These are phyloP conservation scores for Machaerirhynchus nigripectus DNA, from an alignment of 2,113 vertebrate species.

Conservation along the genomic window DNA sequence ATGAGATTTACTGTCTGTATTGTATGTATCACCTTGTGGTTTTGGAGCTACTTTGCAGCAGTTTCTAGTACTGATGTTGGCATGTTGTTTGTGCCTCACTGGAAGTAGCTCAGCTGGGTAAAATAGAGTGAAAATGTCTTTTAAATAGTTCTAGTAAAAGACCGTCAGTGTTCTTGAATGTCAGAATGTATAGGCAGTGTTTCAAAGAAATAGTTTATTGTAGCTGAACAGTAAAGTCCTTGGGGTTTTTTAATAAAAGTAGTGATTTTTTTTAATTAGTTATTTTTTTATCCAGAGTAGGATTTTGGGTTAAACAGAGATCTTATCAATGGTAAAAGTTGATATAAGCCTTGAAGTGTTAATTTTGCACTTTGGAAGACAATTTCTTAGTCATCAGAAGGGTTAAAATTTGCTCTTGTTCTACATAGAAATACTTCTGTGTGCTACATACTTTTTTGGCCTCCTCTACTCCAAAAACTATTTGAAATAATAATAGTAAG, in stretches of 20 bases:
- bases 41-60: not conserved
- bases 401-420: not conserved
- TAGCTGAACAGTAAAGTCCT: not conserved
- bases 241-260: not conserved
- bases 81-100: not conserved
- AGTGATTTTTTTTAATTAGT: not conserved
- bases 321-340: not conserved
- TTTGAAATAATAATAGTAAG: not conserved
- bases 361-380: not conserved
- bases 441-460: not conserved
- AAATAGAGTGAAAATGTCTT: not conserved
- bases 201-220: not conserved
- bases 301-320: not conserved
- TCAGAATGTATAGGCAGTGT: accelerated
- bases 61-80: not conserved
- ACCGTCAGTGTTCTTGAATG: not conserved
- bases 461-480: not conserved
- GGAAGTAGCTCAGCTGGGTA: not conserved
- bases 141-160: not conserved
- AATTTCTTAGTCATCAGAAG: not conserved
- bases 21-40: not conserved
- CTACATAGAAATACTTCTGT: not conserved
- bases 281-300: not conserved
- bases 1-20: not conserved
- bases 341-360: not conserved